Evolutionary conservation across 2,888 invertebrate genomes (phyloP).

Genomic region (Blastobasis adustella): DNA sequence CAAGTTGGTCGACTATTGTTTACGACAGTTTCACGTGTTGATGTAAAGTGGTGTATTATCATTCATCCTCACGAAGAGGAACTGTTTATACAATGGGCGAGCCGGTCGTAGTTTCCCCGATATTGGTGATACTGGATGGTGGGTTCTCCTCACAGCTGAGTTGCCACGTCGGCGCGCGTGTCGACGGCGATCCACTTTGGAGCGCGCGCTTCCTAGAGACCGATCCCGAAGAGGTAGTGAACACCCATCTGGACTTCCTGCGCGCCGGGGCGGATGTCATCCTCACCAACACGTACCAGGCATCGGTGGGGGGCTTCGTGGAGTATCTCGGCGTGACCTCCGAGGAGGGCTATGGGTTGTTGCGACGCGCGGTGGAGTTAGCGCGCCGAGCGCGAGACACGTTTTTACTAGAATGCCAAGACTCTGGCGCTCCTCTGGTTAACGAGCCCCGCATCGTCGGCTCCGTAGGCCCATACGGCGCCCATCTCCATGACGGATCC

Average conservation of each 20-base stretch:
- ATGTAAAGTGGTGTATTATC: no score
- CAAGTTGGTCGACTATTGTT: no score
- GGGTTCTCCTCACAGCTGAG: slow-evolving; percentile 88
- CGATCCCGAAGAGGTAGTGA: slow-evolving; percentile 82
- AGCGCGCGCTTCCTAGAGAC: slow-evolving; percentile 86
- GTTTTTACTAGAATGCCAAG: slow-evolving; percentile 64
- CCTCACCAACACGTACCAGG: slow-evolving; percentile 92
- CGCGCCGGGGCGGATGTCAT: slow-evolving; percentile 91
- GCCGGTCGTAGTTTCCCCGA: slow-evolving; percentile 13
- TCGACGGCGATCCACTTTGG: slow-evolving; percentile 92
- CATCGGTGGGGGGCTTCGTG: slow-evolving; percentile 83
- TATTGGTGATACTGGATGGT: slow-evolving; percentile 75
- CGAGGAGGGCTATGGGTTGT: slow-evolving; percentile 80
- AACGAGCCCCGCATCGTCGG: slow-evolving; percentile 81
- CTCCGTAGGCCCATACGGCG: slow-evolving; percentile 94
- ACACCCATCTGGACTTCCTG: slow-evolving; percentile 87
- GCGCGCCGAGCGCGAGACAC: slow-evolving; percentile 81
- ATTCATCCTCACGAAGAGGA: no score
- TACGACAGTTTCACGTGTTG: no score
- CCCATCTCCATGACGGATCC: slow-evolving; percentile 89
- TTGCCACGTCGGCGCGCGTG: slow-evolving; percentile 78
- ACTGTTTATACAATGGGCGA: slow-evolving; percentile 7
- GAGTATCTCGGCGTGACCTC: slow-evolving; percentile 80
- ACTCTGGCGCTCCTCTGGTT: slow-evolving; percentile 15
- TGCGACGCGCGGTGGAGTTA: slow-evolving; percentile 81